Base-by-base conservation (phyloP, 1,140 invertebrate species). In the Arctopsyche grandis region DNA sequence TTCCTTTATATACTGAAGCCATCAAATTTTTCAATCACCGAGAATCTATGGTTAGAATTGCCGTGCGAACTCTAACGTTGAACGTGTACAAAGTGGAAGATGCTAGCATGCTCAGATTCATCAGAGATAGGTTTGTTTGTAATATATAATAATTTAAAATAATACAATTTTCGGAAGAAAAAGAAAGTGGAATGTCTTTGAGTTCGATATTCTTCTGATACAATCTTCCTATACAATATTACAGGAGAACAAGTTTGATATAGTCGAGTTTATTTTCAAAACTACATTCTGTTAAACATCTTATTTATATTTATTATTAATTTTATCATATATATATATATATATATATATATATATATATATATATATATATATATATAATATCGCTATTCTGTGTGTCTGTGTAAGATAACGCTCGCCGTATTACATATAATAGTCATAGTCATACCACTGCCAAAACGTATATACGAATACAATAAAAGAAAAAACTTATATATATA, bases 11-110 rank as follows among this genome's bases (percentile, higher is more conserved):
- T 84, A 99, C 98, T 4, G 98, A 99, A 90, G 98, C 98, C 43
- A 98, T 99, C 69, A 99, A 99, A 87, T 99, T 99, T 88, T 99
- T 99, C 87, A 99, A 99, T 88, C 98, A 99, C 88, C 93, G 94
- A 0, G 98, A 99, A 88, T 96, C 96, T 75, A 99, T 99, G 99
- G 98, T 99, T 52, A 91, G 99, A 24, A 99, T 99, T 83, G 98
- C 98, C 26, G 98, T 99, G 0, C 89, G 98, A 78, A 99, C 98
- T 5, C 91, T 99, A 66, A 99, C 98, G 0, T 89, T 99, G 16
- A 99, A 99, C 89, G 98, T 99, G 0, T 99, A 98, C 85, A 90
- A 91, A 90, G 96, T 99, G 26, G 95, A 98, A 85, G 98, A 99
- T 88, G 93, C 93, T 75, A 96, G 96, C 29, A 99, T 99, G 98